Evolutionary conservation across 53 echinoderm and acorn worm genomes (phyloP).

Genomic region (Paracentrotus lividus): DNA sequence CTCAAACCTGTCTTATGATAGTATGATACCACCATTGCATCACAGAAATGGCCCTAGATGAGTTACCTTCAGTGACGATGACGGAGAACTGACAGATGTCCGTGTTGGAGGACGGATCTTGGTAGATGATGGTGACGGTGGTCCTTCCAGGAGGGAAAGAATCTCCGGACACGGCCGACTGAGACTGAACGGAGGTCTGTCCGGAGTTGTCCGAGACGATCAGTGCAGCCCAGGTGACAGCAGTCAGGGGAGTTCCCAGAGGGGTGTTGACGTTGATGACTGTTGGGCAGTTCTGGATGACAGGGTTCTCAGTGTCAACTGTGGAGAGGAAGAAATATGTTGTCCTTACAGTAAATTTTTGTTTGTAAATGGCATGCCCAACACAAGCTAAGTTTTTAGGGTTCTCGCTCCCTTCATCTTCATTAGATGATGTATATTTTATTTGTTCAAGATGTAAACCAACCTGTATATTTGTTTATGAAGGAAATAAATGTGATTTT

Average conservation of each 20-base stretch:
- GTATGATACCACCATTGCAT: no score
- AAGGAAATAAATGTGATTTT: no score
- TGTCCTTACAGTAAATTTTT: not conserved
- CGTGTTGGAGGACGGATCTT: constrained; percentile 75
- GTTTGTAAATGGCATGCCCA: not conserved
- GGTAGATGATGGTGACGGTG: constrained; percentile 69
- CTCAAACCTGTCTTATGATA: no score
- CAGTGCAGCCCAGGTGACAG: constrained; percentile 69
- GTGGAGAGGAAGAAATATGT: not conserved
- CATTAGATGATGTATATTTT: no score
- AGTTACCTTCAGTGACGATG: constrained; percentile 73
- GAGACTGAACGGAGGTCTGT: not conserved
- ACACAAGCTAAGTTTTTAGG: no score
- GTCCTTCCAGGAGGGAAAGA: constrained; percentile 74
- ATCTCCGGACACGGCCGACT: constrained; percentile 68
- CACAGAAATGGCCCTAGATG: no score
- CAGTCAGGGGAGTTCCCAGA: constrained; percentile 34
- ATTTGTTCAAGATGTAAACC: no score
- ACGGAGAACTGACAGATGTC: constrained; percentile 75
- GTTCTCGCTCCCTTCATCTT: no score
- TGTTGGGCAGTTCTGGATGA: constrained; percentile 78
- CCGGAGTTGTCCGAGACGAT: constrained; percentile 66
- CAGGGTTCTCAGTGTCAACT: constrained; percentile 76
- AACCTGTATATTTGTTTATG: no score
- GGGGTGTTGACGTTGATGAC: constrained; percentile 45